Conservation (phyloP, 2,888 invertebrate species). For the Acronicta alni region DNA sequence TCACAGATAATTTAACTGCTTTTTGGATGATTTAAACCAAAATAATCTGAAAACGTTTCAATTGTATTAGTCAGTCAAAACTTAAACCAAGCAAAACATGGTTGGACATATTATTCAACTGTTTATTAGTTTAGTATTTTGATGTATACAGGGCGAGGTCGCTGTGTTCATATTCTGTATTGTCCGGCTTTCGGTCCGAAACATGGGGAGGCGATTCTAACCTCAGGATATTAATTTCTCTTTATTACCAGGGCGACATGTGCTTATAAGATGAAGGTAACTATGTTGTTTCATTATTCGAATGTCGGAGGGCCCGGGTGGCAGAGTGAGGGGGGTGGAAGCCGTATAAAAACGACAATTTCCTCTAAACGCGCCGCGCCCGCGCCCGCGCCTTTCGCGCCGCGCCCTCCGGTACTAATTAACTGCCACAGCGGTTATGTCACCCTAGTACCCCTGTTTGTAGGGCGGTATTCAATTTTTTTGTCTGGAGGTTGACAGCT, state of each 20-base stretch:
- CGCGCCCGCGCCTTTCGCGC: constrained; percentile 86
- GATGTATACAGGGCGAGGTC: not conserved
- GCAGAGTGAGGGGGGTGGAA: constrained; percentile 72
- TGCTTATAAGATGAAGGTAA: constrained; percentile 84
- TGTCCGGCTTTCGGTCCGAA: constrained; percentile 17
- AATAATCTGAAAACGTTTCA: too few species aligned
- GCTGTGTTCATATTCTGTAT: constrained; percentile 17
- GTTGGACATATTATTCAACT: not conserved
- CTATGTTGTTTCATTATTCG: constrained; percentile 86
- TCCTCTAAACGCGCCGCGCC: constrained; percentile 87
- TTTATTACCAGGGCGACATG: constrained; percentile 83
- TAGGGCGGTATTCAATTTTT: constrained; percentile 77
- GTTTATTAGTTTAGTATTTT: constrained; percentile 5
- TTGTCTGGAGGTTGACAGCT: constrained; percentile 65
- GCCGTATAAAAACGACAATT: constrained; percentile 89
- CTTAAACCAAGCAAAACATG: not conserved
- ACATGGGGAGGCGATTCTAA: constrained; percentile 55
- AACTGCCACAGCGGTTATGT: constrained; percentile 88
- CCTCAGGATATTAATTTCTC: constrained; percentile 82
- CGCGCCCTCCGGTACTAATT: constrained; percentile 87
- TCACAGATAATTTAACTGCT: constrained; percentile 1
- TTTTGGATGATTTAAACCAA: constrained; percentile 1
- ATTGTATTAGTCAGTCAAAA: not conserved
- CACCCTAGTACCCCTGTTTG: constrained; percentile 85
- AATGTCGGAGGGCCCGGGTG: constrained; percentile 71